Base-by-base conservation (phyloP, 1,140 invertebrate genomes). In the Drosophila kurseongensis region DNA sequence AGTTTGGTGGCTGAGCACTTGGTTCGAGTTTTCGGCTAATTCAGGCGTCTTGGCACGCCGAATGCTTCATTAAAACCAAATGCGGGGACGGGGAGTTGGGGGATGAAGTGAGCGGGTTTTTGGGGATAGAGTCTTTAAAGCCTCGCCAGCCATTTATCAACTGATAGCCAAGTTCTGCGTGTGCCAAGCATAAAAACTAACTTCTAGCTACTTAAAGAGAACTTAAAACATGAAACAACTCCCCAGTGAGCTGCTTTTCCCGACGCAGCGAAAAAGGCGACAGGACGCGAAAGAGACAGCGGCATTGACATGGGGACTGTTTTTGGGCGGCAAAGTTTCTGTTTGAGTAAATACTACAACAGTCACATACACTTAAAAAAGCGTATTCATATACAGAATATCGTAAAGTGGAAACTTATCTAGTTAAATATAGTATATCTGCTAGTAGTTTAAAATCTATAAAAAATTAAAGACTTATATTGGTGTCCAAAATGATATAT, bases 211-310 rank as follows among this genome's bases (percentile, higher is more conserved):
- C 82, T 86, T 82, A 88, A 86, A 86, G 82, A 41, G 71, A 86
- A 86, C 82, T 88, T 86, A 88, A 86, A 88, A 86, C 83, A 88
- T 73, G 82, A 83, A 83, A 76, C 75, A 88, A 86, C 77, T 86
- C 82, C 67, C 67, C 36, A 69, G 67, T 69, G 67, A 23, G 38
- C 63, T 42, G 38, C 8, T 16, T 16, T 14, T 9, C 67, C 66
- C 52, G 52, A 55, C 18, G 42, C 41, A 42, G 45, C 18, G 35
- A 51, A 12, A 12, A 55, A 27, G 9, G 16, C 35, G 35, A 41
- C 60, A 45, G 12, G 18, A 16, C 14, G 35, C 12, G 14, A 45
- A 44, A 32, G 56, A 32, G 60, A 54, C 38, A 16, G 32, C 44
- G 45, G 14, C 13, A 41, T 29, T 29, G 44, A 40, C 59, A 35